Evolutionary conservation across 2,113 vertebrate species (phyloP), one percentile per base, ranked within the genome.

Genomic region (Arothron firmamentum): DNA sequence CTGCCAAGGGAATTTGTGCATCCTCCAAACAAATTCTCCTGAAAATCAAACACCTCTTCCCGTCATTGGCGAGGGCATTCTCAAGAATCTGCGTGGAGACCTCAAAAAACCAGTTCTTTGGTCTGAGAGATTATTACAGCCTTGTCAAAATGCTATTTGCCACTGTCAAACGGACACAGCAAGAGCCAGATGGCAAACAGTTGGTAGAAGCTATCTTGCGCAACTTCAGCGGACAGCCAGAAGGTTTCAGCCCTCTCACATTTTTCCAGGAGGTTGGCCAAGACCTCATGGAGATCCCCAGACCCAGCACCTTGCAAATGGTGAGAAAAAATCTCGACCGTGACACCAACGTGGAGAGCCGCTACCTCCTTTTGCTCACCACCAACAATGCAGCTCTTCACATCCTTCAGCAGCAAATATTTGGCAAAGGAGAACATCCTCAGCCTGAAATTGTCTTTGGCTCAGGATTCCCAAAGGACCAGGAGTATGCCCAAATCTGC

Each of bases 391-490:
- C 90, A 20, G 92, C 92, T 47, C 87, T 92, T 3, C 82, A 89
- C 55, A 90, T 92, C 50, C 75, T 92, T 56, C 88, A 92, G 70
- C 88, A 87, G 45, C 74, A 81, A 11, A 67, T 88, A 19, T 88
- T 92, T 73, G 74, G 84, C 49, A 89, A 85, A 41, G 65, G 59
- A 67, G 65, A 85, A 48, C 18, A 64, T 19, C 53, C 45, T 16
- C 34, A 76, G 2, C 90, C 91, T 43, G 91, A 92, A 75, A 92
- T 92, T 16, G 75, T 92, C 60, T 92, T 92, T 76, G 92, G 92
- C 25, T 93, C 92, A 0, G 89, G 92, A 71, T 93, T 93, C 66
- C 91, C 92, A 21, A 90, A 89, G 66, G 92, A 93, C 70, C 91
- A 92, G 71, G 87, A 92, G 68, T 92, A 93, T 50, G 79, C 88